Percentiles rank a stretch among this genome's conserved stretches.
Evolutionary conservation across 2,797 vertebrate species (phyloP).

Genomic region (Tragelaphus oryx): DNA sequence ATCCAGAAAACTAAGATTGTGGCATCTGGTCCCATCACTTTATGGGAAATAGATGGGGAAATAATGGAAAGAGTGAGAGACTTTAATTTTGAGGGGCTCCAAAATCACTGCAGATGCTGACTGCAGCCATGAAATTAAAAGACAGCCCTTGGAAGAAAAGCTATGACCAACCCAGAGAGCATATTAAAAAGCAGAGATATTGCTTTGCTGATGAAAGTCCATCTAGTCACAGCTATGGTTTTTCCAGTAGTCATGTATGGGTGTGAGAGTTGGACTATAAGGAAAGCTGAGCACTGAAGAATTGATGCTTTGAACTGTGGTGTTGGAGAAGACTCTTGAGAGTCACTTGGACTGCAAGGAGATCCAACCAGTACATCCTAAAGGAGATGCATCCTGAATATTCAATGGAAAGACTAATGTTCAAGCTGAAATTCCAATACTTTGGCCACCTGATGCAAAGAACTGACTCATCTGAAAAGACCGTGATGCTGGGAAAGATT

Average conservation of each 20-base stretch:
- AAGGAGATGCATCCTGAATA: neutral
- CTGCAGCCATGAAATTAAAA: neutral
- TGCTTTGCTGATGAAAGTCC: neutral
- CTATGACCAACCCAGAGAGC: neutral
- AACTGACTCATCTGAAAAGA: neutral
- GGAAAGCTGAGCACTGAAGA: neutral
- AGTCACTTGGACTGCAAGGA: neutral
- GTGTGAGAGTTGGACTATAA: neutral
- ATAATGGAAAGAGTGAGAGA: neutral
- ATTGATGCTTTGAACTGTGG: neutral
- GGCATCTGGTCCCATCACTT: neutral
- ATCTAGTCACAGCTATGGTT: neutral
- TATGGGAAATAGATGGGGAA: neutral
- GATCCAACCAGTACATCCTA: neutral
- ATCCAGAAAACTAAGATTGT: neutral
- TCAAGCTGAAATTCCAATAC: neutral
- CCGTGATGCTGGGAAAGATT: neutral
- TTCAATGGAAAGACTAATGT: neutral
- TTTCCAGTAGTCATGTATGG: neutral
- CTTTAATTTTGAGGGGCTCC: neutral
- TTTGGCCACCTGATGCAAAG: neutral
- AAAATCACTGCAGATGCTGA: neutral
- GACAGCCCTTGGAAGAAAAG: neutral
- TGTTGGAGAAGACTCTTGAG: neutral
- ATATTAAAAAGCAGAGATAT: neutral